Conservation (phyloP, 2,797 vertebrate genomes). For the Taenioides sp. region DNA sequence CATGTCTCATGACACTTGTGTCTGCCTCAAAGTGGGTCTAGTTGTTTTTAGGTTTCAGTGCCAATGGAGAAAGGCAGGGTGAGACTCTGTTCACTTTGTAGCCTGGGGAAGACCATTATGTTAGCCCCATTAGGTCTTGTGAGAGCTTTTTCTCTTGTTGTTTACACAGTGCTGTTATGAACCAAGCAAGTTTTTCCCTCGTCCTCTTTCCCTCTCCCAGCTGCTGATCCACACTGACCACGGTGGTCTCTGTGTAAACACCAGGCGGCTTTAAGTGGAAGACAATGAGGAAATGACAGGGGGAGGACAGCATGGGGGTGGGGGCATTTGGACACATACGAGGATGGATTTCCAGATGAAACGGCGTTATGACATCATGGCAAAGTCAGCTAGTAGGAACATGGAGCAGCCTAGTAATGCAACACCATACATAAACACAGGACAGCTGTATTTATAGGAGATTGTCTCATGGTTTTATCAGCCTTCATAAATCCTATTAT, state of each 20-base stretch:
- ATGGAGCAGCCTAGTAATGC: slow-evolving; percentile 68
- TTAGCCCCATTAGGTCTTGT: slow-evolving; percentile 41
- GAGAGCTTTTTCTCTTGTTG: slow-evolving; percentile 30
- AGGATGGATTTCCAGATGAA: slow-evolving; percentile 72
- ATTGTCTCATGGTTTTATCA: slow-evolving; percentile 69
- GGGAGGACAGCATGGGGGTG: slow-evolving; percentile 36
- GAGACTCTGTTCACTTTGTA: slow-evolving; percentile 43
- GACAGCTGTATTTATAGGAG: slow-evolving; percentile 81
- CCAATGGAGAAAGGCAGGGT: slow-evolving; percentile 54
- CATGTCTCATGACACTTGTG: slow-evolving; percentile 61
- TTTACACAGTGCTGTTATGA: slow-evolving; percentile 63
- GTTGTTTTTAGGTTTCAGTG: slow-evolving; percentile 56
- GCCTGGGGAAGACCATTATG: slow-evolving; percentile 44
- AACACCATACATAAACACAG: slow-evolving; percentile 77
- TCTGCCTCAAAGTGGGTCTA: slow-evolving; percentile 23
- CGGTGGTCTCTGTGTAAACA: slow-evolving; percentile 74
- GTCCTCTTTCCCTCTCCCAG: slow-evolving; percentile 47
- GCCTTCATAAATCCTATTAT: slow-evolving; percentile 76
- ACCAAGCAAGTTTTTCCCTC: slow-evolving; percentile 44
- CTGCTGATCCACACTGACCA: slow-evolving; percentile 62
- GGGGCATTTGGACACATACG: slow-evolving; percentile 62
- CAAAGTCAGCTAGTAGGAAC: slow-evolving; percentile 72
- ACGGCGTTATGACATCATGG: slow-evolving; percentile 77
- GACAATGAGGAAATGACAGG: slow-evolving; percentile 74
- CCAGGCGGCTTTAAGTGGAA: slow-evolving; percentile 64